These are phyloP conservation scores for Mormyrops boulengeri DNA, from an alignment of 2,797 vertebrate genomes.

Conservation along the genomic window DNA sequence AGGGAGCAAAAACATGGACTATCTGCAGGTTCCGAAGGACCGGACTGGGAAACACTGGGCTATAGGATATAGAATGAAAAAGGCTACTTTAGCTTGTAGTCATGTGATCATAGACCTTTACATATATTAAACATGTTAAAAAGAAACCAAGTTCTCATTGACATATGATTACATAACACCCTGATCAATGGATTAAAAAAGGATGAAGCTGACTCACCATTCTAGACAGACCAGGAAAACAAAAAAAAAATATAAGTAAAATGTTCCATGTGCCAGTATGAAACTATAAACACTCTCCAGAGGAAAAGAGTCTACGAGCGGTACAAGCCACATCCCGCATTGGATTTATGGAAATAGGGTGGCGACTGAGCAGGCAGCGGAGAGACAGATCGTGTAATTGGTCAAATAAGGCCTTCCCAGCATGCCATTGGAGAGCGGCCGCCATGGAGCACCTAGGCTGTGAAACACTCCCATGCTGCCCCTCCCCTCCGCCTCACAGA, in stretches of 20 bases:
- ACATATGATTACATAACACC: background rate
- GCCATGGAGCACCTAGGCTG: background rate
- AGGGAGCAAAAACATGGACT: background rate
- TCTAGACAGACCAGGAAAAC: background rate
- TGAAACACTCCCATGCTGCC: background rate
- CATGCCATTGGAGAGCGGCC: background rate
- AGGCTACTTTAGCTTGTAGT: background rate
- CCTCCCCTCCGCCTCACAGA: background rate
- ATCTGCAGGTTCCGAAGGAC: background rate
- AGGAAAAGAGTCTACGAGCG: background rate
- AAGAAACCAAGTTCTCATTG: background rate
- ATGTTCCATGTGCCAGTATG: background rate
- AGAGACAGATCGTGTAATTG: conserved; percentile 10
- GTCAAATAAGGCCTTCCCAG: conserved; percentile 7
- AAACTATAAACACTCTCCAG: background rate
- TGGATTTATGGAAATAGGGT: conserved; percentile 9
- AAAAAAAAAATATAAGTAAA: background rate
- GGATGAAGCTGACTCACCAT: background rate
- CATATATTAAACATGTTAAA: background rate
- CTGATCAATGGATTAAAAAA: background rate
- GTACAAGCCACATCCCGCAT: background rate
- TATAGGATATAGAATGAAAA: background rate
- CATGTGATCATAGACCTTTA: background rate
- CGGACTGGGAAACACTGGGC: background rate
- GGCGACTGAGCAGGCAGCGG: background rate